phyloP scores from a whole-genome alignment of 2,888 invertebrate species.

The Spodoptera exigua region DNA sequence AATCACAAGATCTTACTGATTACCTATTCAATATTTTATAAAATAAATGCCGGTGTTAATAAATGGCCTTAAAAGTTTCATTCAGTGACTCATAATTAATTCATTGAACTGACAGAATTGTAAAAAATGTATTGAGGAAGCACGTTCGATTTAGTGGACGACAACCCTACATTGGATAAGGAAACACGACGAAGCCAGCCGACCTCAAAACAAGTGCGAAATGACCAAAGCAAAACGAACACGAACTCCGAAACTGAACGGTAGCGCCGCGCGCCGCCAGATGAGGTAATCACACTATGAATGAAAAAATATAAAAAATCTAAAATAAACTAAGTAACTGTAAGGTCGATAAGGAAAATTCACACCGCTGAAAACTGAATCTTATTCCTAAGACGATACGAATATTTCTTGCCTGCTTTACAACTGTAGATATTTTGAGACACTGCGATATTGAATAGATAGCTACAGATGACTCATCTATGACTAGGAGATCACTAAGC shows the following conservation, averaged over 20 bases:
- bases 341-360: conserved; percentile 51
- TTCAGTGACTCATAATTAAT: no score
- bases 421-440: conserved; percentile 55
- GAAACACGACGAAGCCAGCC: conserved; percentile 59
- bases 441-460: conserved; percentile 65
- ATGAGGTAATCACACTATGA: conserved; percentile 82
- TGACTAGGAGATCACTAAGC: conserved; percentile 69
- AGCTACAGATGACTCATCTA: conserved; percentile 75
- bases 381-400: conserved; percentile 19
- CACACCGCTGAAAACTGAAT: conserved; percentile 31
- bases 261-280: conserved; percentile 62
- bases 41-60: no score
- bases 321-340: conserved; percentile 65
- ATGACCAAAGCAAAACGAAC: conserved; percentile 62
- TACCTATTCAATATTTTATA: no score
- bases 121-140: no score
- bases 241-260: conserved; percentile 66
- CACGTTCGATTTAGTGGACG: conserved; percentile 6
- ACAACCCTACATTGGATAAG: conserved; percentile 55
- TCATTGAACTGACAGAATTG: no score
- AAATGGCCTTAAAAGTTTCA: no score
- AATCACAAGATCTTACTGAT: no score
- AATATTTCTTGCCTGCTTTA: conserved; percentile 14
- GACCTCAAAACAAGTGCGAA: conserved; percentile 67
- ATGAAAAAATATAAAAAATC: conserved; percentile 76